phyloP scores from a whole-genome alignment of 2,797 vertebrate genomes.

The Sphenopsis melanotis region DNA sequence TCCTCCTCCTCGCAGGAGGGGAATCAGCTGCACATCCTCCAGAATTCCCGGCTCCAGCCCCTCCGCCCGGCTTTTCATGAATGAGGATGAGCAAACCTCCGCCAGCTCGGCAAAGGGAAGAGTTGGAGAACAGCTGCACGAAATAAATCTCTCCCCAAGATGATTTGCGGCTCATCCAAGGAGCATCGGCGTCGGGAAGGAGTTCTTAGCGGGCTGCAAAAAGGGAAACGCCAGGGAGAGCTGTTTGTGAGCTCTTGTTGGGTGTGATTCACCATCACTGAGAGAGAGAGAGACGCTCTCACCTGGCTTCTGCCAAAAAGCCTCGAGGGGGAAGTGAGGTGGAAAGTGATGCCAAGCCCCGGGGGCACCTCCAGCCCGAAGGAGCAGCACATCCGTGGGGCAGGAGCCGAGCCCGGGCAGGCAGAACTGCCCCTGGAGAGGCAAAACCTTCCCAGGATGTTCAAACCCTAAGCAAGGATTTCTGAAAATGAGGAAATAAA shows the following conservation, averaged over 20 bases:
- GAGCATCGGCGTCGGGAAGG: rapidly evolving
- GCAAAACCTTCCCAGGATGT: rapidly evolving
- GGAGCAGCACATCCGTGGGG: neutral
- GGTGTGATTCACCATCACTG: neutral
- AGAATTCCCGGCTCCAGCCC: neutral
- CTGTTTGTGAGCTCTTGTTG: neutral
- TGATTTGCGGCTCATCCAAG: neutral
- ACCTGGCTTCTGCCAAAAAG: neutral
- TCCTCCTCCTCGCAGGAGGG: neutral
- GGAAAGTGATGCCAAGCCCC: rapidly evolving
- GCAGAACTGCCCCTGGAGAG: rapidly evolving
- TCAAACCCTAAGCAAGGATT: neutral
- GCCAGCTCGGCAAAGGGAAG: neutral
- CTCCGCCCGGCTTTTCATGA: neutral
- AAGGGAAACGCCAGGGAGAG: neutral
- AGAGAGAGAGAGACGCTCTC: neutral
- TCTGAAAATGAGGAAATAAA: neutral
- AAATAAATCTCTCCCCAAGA: neutral
- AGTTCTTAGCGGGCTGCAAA: neutral
- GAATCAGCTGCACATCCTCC: neutral
- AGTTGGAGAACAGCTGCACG: neutral
- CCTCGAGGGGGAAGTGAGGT: rapidly evolving
- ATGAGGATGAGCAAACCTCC: neutral
- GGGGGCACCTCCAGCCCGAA: rapidly evolving
- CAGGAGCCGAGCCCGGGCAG: rapidly evolving